A percentile compares a stretch with the other conserved stretches of the same genome.
phyloP scores from a whole-genome alignment of 1,140 invertebrate species.

The Diorhabda elongata region DNA sequence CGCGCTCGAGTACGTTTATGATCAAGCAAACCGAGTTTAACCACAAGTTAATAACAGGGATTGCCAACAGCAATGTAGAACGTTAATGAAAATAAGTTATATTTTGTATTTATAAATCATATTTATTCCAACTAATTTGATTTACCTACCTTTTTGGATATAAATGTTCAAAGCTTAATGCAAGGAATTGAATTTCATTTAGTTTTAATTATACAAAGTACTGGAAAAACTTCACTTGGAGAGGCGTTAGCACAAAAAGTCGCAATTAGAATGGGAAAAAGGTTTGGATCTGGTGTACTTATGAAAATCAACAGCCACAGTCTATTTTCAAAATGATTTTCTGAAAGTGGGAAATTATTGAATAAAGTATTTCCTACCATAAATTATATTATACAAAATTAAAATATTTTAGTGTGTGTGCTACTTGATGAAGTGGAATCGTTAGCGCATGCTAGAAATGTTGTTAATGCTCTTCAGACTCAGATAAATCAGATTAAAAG shows the following conservation, averaged over 20 bases:
- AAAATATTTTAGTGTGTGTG: conserved; percentile 75
- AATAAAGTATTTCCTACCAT: conserved; percentile 89
- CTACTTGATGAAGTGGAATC: conserved; percentile 97
- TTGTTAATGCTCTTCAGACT: conserved; percentile 94
- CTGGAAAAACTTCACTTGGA: conserved; percentile 95
- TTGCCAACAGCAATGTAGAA: too few species aligned
- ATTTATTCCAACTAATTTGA: too few species aligned
- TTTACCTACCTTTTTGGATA: too few species aligned
- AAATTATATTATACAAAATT: conserved; percentile 73
- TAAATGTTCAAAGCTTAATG: too few species aligned
- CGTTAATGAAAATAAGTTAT: too few species aligned
- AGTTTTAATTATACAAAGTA: conserved; percentile 54
- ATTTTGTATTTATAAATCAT: too few species aligned
- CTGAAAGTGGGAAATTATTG: conserved; percentile 94
- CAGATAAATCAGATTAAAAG: conserved; percentile 89
- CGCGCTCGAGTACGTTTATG: not conserved
- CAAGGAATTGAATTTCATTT: too few species aligned
- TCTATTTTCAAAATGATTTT: conserved; percentile 98
- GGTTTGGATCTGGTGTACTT: conserved; percentile 72
- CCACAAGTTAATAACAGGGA: too few species aligned
- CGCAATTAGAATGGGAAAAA: conserved; percentile 68
- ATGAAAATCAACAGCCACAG: conserved; percentile 97
- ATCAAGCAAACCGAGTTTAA: not conserved
- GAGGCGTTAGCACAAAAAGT: conserved; percentile 94
- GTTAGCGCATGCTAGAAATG: conserved; percentile 80